phyloP scores from a whole-genome alignment of 2,797 vertebrate genomes.

The Paguma larvata region DNA sequence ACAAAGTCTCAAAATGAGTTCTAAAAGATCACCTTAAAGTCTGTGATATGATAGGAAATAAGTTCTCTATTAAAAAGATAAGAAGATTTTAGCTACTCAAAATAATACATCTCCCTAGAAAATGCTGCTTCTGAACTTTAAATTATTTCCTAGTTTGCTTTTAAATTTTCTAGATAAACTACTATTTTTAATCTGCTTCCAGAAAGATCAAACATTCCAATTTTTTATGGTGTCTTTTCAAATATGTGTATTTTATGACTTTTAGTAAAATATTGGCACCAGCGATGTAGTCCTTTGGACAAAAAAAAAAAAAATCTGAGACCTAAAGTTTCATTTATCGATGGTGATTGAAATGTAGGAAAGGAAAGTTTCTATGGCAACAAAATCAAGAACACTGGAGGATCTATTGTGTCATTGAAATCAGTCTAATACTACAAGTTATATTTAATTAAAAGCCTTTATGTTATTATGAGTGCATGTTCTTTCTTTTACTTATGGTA shows the following conservation, averaged over 20 bases:
- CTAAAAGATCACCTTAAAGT: background rate
- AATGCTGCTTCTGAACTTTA: slow-evolving; percentile 29
- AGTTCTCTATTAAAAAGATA: background rate
- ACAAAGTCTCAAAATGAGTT: background rate
- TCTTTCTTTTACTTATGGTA: slow-evolving; percentile 34
- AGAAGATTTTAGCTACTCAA: background rate
- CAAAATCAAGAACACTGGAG: background rate
- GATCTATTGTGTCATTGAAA: background rate
- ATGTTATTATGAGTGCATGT: background rate
- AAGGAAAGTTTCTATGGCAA: background rate
- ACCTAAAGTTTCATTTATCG: background rate
- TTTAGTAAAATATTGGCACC: background rate
- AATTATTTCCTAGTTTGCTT: background rate
- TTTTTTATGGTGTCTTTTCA: background rate
- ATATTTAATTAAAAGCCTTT: slow-evolving; percentile 27
- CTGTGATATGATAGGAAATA: background rate
- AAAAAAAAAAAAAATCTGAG: background rate
- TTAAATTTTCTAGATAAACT: background rate
- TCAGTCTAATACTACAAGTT: background rate
- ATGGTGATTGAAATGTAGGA: background rate
- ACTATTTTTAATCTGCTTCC: background rate
- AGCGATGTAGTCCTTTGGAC: background rate
- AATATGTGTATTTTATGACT: background rate
- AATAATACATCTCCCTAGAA: background rate
- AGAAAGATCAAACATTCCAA: slow-evolving; percentile 5